These are phyloP conservation scores for Rhingia campestris DNA, from an alignment of 2,888 invertebrate genomes.

Conservation along the genomic window DNA sequence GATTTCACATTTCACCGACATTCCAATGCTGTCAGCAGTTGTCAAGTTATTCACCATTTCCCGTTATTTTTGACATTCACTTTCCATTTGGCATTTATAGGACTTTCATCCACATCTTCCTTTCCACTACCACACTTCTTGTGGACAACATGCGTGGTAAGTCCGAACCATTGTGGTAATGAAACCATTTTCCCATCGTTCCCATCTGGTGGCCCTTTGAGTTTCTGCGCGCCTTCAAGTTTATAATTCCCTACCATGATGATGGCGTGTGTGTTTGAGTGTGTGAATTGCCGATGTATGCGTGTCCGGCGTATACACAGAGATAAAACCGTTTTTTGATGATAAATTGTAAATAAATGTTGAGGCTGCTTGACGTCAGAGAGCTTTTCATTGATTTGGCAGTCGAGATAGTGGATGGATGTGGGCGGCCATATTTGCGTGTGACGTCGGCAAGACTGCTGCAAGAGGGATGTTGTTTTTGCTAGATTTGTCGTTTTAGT, in stretches of 20 bases:
- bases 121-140: constrained; percentile 32
- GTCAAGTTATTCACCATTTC: constrained; percentile 5
- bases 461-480: constrained; percentile 40
- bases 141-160: constrained; percentile 60
- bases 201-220: constrained; percentile 1
- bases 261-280: constrained; percentile 6
- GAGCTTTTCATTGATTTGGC: constrained; percentile 69
- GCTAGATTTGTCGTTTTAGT: constrained; percentile 18
- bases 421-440: constrained; percentile 61
- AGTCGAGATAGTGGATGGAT: constrained; percentile 51
- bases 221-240: constrained; percentile 37
- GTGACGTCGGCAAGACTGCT: constrained; percentile 60
- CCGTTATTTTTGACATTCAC: neutral
- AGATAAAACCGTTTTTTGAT: constrained; percentile 38
- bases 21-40: neutral
- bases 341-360: constrained; percentile 66
- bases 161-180: constrained; percentile 32
- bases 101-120: constrained; percentile 11
- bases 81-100: constrained; percentile 14
- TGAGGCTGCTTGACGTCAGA: constrained; percentile 66
- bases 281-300: neutral
- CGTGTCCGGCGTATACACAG: constrained; percentile 21
- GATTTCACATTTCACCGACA: neutral
- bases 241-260: constrained; percentile 7
- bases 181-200: constrained; percentile 26